phyloP scores from a whole-genome alignment of 2,888 invertebrate genomes.

The Geotrupes spiniger region DNA sequence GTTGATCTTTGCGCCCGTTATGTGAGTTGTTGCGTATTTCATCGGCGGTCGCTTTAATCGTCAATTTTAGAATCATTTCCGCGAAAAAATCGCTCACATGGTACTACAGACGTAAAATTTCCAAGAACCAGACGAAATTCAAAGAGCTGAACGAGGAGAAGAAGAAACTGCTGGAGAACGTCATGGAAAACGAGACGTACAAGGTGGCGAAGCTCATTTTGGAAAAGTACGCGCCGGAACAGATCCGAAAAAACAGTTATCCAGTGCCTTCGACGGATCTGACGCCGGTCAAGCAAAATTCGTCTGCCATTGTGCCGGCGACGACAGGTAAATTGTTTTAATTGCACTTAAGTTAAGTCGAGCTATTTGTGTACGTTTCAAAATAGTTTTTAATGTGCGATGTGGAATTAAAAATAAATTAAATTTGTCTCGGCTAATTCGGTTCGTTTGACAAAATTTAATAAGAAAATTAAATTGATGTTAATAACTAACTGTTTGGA shows the following conservation, averaged over 20 bases:
- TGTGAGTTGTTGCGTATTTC: constrained; percentile 61
- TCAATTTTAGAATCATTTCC: constrained; percentile 63
- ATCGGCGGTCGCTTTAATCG: not conserved
- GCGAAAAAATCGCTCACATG: constrained; percentile 78
- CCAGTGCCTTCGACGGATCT: constrained; percentile 18
- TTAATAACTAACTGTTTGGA: too few species aligned
- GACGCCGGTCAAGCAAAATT: constrained; percentile 15
- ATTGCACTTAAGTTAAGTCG: too few species aligned
- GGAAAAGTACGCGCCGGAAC: constrained; percentile 77
- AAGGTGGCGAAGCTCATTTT: constrained; percentile 89
- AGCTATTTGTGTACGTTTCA: too few species aligned
- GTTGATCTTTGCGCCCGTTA: constrained; percentile 73
- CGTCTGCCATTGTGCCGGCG: constrained; percentile 8
- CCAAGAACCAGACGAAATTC: constrained; percentile 73
- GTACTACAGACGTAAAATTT: constrained; percentile 83
- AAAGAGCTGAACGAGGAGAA: constrained; percentile 74
- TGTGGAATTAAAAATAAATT: too few species aligned
- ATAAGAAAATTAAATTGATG: too few species aligned
- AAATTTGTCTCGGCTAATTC: too few species aligned
- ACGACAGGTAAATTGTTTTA: constrained; percentile 13
- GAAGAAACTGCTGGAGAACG: constrained; percentile 86
- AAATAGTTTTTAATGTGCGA: too few species aligned
- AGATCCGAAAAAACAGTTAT: constrained; percentile 44
- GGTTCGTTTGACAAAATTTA: too few species aligned
- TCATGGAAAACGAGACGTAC: constrained; percentile 97